These are phyloP conservation scores for Thysanoteuthis rhombus DNA, from an alignment of 2,888 invertebrate genomes.

Conservation along the genomic window DNA sequence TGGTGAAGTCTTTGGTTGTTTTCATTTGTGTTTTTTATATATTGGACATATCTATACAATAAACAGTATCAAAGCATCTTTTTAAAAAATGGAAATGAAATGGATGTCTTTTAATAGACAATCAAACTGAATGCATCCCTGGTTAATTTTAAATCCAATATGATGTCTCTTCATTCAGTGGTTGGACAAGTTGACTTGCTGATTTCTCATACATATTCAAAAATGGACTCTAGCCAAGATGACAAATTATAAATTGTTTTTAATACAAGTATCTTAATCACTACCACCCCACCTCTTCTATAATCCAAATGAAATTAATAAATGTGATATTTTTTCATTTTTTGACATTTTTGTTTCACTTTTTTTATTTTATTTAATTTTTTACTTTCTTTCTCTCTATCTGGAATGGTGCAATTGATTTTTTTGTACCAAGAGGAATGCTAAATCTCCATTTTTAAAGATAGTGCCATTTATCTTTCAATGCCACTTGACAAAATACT, in stretches of 20 bases:
- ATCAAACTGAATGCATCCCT: neutral
- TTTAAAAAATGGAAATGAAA: neutral
- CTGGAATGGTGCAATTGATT: neutral
- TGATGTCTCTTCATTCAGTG: neutral
- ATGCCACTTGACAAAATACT: neutral
- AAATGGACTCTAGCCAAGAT: neutral
- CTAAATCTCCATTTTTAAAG: neutral
- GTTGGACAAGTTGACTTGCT: neutral
- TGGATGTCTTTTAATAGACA: neutral
- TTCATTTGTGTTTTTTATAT: neutral
- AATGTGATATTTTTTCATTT: constrained; percentile 12
- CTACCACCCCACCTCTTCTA: neutral
- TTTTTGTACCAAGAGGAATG: neutral
- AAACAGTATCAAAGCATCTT: neutral
- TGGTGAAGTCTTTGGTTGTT: neutral
- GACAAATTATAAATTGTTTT: neutral
- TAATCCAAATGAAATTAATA: constrained; percentile 12
- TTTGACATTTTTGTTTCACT: constrained; percentile 12
- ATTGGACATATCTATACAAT: neutral
- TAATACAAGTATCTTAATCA: constrained; percentile 12
- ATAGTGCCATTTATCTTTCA: neutral
- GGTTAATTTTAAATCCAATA: neutral
- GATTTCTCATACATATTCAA: neutral
- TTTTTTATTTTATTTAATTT: neutral
- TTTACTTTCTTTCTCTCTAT: neutral